These are phyloP conservation scores for Candoia aspera DNA, from an alignment of 2,113 vertebrate genomes.

Conservation along the genomic window DNA sequence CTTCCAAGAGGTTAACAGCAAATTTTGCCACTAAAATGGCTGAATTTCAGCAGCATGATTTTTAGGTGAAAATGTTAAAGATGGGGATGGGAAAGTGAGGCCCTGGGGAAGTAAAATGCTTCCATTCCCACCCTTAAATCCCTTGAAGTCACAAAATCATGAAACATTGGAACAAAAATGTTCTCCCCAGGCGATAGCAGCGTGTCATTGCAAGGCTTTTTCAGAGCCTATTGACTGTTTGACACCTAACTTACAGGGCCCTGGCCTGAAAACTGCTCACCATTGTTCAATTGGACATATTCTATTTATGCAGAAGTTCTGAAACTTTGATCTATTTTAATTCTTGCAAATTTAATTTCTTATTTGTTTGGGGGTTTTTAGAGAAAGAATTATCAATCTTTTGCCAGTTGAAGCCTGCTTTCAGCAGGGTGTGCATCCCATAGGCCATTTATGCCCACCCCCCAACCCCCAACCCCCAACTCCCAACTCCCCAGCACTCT, in stretches of 20 bases:
- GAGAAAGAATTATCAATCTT: background rate
- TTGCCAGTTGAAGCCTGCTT: background rate
- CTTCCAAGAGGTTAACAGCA: background rate
- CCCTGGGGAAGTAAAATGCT: background rate
- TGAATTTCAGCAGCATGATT: background rate
- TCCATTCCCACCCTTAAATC: background rate
- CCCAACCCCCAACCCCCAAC: too few species aligned
- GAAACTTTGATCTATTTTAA: background rate
- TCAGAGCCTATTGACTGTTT: background rate
- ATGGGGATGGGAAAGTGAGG: background rate
- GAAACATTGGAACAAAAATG: background rate
- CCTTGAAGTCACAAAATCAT: background rate
- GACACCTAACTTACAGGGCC: background rate
- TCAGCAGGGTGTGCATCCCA: too few species aligned
- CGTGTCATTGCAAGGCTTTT: background rate
- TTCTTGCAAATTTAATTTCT: background rate
- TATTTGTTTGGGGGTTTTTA: background rate
- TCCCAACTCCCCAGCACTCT: too few species aligned
- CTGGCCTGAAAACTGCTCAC: background rate
- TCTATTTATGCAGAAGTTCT: background rate
- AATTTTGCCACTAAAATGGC: background rate
- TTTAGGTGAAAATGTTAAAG: background rate
- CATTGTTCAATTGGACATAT: background rate
- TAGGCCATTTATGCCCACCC: too few species aligned
- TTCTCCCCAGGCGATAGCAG: background rate